phyloP scores from a whole-genome alignment of 2,113 vertebrate species.

The Grantiella picta region DNA sequence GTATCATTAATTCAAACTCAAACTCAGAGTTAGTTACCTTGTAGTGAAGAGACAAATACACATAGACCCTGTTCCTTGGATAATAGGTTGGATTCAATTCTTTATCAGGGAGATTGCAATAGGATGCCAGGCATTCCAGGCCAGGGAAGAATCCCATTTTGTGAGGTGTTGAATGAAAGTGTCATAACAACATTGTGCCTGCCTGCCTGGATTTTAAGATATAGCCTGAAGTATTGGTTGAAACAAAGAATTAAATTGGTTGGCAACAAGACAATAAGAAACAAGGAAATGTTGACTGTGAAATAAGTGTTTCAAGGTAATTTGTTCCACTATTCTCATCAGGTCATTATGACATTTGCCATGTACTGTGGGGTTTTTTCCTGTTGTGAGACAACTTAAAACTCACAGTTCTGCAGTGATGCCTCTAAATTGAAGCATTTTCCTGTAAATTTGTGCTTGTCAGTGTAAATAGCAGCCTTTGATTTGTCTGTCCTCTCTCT shows the following conservation, averaged over 20 bases:
- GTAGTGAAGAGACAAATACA: background rate
- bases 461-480: background rate
- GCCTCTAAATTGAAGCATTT: background rate
- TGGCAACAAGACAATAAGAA: background rate
- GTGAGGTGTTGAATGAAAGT: background rate
- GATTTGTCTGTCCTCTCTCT: background rate
- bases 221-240: background rate
- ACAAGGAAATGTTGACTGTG: background rate
- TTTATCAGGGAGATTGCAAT: background rate
- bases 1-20: slow-evolving; percentile 34
- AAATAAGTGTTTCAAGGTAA: slow-evolving; percentile 26
- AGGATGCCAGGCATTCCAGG: background rate
- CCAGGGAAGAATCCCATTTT: background rate
- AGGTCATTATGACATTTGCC: slow-evolving; percentile 2
- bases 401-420: background rate
- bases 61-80: background rate
- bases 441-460: background rate
- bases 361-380: background rate
- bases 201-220: background rate
- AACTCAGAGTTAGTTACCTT: background rate
- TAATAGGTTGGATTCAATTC: background rate
- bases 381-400: background rate
- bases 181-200: background rate
- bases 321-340: background rate
- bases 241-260: slow-evolving; percentile 21